Conservation (phyloP, 2,888 invertebrate species). For the Leptinotarsa haldemani region DNA sequence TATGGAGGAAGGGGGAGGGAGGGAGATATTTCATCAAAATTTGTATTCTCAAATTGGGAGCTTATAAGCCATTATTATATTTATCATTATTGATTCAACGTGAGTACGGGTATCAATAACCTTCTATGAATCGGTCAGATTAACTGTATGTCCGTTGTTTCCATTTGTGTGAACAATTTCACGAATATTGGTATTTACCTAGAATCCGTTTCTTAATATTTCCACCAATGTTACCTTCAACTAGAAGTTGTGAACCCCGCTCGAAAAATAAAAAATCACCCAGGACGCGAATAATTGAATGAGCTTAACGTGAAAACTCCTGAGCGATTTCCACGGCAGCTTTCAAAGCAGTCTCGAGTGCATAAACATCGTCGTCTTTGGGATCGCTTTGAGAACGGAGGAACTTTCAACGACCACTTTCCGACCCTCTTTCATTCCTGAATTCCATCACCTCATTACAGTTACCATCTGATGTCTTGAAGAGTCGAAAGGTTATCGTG, state of each 20-base stretch:
- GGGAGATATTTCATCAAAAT: too few species aligned
- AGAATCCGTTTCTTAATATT: too few species aligned
- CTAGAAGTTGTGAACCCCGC: not conserved
- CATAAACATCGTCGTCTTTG: not conserved
- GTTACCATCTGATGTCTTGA: not conserved
- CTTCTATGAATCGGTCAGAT: too few species aligned
- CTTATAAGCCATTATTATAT: too few species aligned
- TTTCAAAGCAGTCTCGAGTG: conserved; percentile 1
- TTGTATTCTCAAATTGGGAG: too few species aligned
- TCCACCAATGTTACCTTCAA: not conserved
- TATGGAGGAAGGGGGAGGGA: too few species aligned
- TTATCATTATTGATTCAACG: too few species aligned
- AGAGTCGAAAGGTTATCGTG: too few species aligned
- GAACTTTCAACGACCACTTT: conserved; percentile 3
- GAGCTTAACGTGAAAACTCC: not conserved
- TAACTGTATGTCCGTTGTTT: too few species aligned
- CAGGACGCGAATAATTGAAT: not conserved
- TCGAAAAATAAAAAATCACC: not conserved
- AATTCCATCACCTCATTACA: conserved; percentile 7
- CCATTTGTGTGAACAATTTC: too few species aligned
- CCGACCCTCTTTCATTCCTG: not conserved
- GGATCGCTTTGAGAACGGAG: not conserved
- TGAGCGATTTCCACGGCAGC: conserved; percentile 1
- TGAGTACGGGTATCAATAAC: too few species aligned
- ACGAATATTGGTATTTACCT: too few species aligned